Evolutionary conservation across 2,888 invertebrate species (phyloP).

Genomic region (Helobdella robusta): DNA sequence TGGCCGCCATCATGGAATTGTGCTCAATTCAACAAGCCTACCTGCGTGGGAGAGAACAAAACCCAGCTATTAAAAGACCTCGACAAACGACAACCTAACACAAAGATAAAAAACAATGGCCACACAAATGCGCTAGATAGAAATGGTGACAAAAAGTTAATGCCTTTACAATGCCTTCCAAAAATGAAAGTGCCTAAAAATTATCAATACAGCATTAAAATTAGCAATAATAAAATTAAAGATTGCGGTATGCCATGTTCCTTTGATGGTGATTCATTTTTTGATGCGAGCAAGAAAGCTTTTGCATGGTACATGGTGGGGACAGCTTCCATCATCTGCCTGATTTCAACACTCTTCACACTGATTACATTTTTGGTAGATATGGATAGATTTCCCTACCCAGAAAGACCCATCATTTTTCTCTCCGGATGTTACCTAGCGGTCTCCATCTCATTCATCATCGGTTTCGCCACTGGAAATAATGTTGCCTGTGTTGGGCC

Average conservation of each 20-base stretch:
- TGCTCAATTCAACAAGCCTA: constrained; percentile 63
- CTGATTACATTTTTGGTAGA: constrained; percentile 78
- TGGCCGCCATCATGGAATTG: constrained; percentile 88
- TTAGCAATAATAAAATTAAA: constrained; percentile 23
- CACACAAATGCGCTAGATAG: neutral
- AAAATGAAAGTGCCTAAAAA: neutral
- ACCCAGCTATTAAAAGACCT: constrained; percentile 19
- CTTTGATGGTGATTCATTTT: constrained; percentile 69
- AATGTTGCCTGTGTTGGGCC: constrained; percentile 53
- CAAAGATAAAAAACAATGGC: neutral
- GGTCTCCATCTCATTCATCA: constrained; percentile 78
- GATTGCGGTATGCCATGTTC: constrained; percentile 64
- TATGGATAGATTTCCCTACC: constrained; percentile 87
- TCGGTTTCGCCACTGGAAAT: constrained; percentile 53
- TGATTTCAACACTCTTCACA: constrained; percentile 76
- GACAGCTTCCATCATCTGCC: constrained; percentile 80
- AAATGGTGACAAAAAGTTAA: too few relatives aligned
- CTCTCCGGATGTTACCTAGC: constrained; percentile 88
- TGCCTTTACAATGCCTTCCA: neutral
- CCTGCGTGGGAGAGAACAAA: constrained; percentile 28
- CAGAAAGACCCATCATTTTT: constrained; percentile 93
- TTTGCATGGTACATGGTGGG: constrained; percentile 85
- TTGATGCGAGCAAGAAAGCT: constrained; percentile 67
- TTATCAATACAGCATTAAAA: neutral
- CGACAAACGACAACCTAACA: constrained; percentile 2